Percentiles rank a stretch among this genome's conserved stretches.
phyloP scores from a whole-genome alignment of 2,113 vertebrate species.

The Chamaea fasciata region DNA sequence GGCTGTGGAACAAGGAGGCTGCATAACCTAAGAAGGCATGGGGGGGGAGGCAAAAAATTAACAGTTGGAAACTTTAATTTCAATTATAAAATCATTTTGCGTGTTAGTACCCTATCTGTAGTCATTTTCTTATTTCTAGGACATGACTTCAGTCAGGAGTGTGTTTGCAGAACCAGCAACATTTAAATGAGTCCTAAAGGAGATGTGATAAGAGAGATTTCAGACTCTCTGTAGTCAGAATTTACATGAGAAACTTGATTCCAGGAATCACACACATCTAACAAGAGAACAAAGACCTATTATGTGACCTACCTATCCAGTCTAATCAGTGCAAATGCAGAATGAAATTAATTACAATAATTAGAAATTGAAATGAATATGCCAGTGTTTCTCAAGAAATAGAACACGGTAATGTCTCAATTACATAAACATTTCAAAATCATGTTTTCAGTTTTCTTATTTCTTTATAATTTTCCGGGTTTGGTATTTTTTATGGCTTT shows the following conservation, averaged over 20 bases:
- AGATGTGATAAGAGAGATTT: not conserved
- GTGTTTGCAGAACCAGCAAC: not conserved
- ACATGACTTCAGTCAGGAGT: not conserved
- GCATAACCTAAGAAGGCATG: not conserved
- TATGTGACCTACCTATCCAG: not conserved
- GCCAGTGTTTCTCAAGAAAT: not conserved
- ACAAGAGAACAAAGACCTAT: not conserved
- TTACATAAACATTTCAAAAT: not conserved
- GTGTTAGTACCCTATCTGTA: not conserved
- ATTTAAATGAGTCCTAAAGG: not conserved
- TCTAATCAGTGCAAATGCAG: not conserved
- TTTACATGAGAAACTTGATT: not conserved
- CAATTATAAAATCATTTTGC: not conserved
- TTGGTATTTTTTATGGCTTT: not conserved
- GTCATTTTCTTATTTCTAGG: not conserved
- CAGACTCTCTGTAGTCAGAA: not conserved
- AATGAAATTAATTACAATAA: slow-evolving; percentile 14
- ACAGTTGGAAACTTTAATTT: not conserved
- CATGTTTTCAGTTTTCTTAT: not conserved
- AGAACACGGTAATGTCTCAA: not conserved
- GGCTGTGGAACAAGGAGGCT: not conserved
- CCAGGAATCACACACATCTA: not conserved
- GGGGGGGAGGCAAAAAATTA: not conserved
- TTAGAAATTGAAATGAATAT: not conserved
- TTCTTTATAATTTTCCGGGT: not conserved